These are phyloP conservation scores for Chloebia gouldiae DNA, from an alignment of 2,113 vertebrate genomes.

Conservation along the genomic window DNA sequence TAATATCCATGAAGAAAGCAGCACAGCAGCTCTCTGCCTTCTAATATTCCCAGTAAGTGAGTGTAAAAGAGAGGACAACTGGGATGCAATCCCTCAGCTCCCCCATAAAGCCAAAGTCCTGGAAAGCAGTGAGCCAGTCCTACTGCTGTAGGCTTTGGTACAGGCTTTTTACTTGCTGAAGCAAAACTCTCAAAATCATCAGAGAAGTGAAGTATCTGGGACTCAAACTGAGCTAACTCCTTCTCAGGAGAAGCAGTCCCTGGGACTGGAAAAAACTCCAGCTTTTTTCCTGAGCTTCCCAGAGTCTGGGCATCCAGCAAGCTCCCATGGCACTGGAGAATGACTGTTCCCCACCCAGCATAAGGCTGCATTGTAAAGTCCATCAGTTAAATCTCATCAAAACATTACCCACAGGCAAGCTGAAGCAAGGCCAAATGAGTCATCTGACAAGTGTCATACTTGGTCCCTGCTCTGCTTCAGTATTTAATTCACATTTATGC, in stretches of 20 bases:
- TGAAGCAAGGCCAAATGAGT: conserved; percentile 3
- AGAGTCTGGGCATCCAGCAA: background rate
- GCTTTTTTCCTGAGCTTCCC: background rate
- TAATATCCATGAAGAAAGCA: background rate
- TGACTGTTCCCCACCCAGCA: background rate
- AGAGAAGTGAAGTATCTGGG: background rate
- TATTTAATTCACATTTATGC: background rate
- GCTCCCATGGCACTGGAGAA: background rate
- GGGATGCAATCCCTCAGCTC: background rate
- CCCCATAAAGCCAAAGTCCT: background rate
- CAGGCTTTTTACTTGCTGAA: background rate
- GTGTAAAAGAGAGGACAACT: background rate
- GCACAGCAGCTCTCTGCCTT: background rate
- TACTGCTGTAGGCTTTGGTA: background rate
- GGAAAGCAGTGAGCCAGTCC: background rate
- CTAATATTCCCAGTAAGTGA: background rate
- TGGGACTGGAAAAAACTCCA: background rate
- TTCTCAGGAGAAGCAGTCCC: background rate
- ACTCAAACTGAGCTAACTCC: background rate
- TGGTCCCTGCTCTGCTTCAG: background rate
- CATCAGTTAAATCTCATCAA: background rate
- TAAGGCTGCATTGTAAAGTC: background rate
- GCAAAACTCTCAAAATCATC: background rate
- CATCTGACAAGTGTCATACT: background rate
- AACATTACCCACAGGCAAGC: background rate